Conservation (phyloP, 1,140 invertebrate species). For the Ruditapes philippinarum region DNA sequence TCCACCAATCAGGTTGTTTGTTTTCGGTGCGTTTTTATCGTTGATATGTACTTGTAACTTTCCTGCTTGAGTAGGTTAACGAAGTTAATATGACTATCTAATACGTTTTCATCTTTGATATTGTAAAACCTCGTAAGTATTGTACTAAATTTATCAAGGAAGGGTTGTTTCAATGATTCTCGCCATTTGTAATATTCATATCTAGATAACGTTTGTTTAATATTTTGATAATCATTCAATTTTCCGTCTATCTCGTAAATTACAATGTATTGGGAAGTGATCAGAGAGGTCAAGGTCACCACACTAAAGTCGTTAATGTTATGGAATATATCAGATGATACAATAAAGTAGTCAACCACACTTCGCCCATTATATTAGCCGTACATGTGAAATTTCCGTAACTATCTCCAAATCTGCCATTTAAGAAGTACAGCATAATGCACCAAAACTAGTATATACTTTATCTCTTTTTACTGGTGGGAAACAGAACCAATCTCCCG, state of each 20-base stretch:
- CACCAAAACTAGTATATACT: neutral
- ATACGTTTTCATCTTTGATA: neutral
- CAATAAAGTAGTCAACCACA: neutral
- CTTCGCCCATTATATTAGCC: neutral
- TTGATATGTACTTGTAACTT: neutral
- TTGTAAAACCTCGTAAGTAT: neutral
- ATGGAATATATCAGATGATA: neutral
- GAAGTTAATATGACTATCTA: neutral
- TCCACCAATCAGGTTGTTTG: neutral
- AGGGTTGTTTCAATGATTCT: neutral
- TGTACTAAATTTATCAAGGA: neutral
- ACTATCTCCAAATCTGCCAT: neutral
- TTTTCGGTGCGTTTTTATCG: neutral
- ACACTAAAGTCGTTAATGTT: neutral
- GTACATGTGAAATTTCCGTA: neutral
- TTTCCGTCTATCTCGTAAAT: neutral
- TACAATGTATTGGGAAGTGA: neutral
- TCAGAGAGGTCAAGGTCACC: neutral
- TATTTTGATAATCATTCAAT: neutral
- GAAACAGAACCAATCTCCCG: neutral
- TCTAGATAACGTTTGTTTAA: neutral
- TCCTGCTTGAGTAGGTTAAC: neutral
- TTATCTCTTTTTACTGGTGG: neutral
- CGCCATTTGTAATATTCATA: neutral
- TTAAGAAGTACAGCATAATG: conserved; percentile 15